Percentiles rank a stretch among this genome's conserved stretches.
These are phyloP conservation scores for Styela plicata DNA, from an alignment of 23 tunicate genomes.

Conservation along the genomic window DNA sequence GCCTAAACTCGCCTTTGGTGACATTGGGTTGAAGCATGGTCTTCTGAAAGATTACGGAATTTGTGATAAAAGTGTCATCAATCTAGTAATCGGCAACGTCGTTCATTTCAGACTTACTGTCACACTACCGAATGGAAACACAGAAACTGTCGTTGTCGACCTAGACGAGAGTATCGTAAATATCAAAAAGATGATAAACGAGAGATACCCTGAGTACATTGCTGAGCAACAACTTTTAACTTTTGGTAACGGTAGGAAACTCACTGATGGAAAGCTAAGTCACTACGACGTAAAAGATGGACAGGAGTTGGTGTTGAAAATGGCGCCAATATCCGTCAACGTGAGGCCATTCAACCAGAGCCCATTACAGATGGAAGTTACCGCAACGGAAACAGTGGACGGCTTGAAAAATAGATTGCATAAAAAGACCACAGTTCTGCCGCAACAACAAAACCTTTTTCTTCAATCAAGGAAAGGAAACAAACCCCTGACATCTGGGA, in stretches of 20 bases:
- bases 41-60: background rate
- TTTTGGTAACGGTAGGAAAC: background rate
- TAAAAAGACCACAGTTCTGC: background rate
- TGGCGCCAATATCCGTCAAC: background rate
- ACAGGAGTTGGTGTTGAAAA: background rate
- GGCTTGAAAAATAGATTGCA: background rate
- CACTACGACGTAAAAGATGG: background rate
- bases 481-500: background rate
- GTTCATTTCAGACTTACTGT: background rate
- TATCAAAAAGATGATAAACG: background rate
- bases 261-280: background rate
- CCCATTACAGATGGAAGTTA: background rate
- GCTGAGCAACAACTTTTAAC: background rate
- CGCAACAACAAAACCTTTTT: background rate
- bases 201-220: background rate
- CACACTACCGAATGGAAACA: background rate
- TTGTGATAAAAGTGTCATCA: background rate
- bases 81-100: background rate
- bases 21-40: background rate
- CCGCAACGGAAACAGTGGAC: background rate
- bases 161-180: background rate
- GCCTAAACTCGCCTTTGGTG: background rate
- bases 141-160: background rate
- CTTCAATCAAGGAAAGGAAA: background rate
- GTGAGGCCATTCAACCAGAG: background rate